A percentile compares a stretch with the other conserved stretches of the same genome.
Conservation (phyloP, 2,113 vertebrate genomes). For the Camelus bactrianus region DNA sequence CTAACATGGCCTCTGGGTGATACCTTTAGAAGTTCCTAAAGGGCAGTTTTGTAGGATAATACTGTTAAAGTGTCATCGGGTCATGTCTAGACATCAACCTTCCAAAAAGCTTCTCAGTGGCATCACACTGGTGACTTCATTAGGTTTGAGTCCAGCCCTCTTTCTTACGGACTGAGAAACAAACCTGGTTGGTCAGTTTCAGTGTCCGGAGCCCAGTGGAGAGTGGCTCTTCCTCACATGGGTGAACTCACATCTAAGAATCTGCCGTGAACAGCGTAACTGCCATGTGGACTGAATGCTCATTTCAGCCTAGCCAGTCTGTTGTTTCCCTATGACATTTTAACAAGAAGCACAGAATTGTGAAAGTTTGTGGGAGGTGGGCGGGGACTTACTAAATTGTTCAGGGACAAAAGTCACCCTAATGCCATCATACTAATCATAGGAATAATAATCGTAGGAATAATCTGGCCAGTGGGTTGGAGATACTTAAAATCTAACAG, state of each 20-base stretch:
- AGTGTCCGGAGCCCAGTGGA: background rate
- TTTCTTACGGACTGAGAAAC: background rate
- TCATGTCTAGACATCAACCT: background rate
- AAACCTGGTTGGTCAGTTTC: background rate
- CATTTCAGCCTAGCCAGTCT: background rate
- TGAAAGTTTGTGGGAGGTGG: background rate
- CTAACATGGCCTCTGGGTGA: background rate
- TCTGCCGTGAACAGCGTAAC: background rate
- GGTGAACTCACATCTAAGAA: background rate
- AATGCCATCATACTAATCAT: background rate
- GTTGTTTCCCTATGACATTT: background rate
- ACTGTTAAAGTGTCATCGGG: background rate
- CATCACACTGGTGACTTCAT: background rate
- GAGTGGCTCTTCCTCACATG: background rate
- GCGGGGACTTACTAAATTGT: background rate
- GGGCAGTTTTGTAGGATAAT: background rate
- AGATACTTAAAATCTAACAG: background rate
- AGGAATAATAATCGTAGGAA: background rate
- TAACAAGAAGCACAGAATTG: background rate
- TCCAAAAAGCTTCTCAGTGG: background rate
- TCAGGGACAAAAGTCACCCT: background rate
- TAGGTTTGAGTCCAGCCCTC: background rate
- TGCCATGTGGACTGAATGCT: background rate
- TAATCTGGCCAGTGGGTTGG: background rate
- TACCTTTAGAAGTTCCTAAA: background rate